Conservation (phyloP, 1,140 invertebrate genomes). For the Halyomorpha halys region DNA sequence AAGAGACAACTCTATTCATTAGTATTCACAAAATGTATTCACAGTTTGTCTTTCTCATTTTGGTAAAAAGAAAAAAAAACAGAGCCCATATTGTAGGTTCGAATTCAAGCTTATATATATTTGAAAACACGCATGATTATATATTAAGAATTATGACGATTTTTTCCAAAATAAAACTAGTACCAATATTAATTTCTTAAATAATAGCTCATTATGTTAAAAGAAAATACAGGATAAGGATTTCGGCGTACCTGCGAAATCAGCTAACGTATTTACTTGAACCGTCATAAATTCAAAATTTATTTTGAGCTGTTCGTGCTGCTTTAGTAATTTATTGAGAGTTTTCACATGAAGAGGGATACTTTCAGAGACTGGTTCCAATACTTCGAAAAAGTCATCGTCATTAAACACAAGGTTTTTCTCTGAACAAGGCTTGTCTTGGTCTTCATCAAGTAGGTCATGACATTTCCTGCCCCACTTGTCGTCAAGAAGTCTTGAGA, state of each 20-base stretch:
- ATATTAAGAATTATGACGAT: no score
- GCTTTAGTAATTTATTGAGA: slow-evolving; percentile 17
- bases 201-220: no score
- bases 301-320: slow-evolving; percentile 20
- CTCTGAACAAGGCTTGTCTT: background rate
- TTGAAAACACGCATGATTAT: no score
- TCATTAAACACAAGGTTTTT: background rate
- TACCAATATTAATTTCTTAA: no score
- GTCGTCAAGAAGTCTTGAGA: background rate
- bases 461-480: background rate
- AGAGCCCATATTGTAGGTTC: no score
- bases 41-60: no score
- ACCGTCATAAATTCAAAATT: slow-evolving; percentile 22
- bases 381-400: background rate
- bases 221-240: no score
- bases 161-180: no score
- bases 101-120: no score
- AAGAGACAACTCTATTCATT: no score
- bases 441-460: background rate
- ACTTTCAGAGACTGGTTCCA: background rate
- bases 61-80: no score
- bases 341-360: slow-evolving; percentile 9
- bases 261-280: slow-evolving; percentile 25
- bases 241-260: slow-evolving; percentile 17
- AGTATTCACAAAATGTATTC: no score